phyloP scores from a whole-genome alignment of 2,113 vertebrate species.

The Mastomys coucha region DNA sequence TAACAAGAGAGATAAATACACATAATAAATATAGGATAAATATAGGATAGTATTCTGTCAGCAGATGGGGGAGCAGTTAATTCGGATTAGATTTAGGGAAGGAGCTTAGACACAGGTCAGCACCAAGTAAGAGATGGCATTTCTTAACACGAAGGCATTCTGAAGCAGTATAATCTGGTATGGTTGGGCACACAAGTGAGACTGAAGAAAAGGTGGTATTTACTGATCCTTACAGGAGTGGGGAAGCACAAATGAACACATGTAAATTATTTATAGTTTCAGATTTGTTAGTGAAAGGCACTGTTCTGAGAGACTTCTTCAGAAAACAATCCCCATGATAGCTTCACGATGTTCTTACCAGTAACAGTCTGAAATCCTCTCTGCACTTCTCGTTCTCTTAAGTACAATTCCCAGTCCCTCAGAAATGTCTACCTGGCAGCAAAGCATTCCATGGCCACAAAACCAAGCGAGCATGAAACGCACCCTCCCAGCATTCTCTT shows the following conservation, averaged over 20 bases:
- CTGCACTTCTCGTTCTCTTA: slow-evolving; percentile 48
- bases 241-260: not conserved
- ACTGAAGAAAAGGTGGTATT: not conserved
- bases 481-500: not conserved
- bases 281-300: slow-evolving; percentile 58
- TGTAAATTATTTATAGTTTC: slow-evolving; percentile 43
- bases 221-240: not conserved
- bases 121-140: not conserved
- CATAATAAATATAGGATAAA: too few species aligned
- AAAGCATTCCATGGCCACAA: slow-evolving; percentile 1
- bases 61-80: slow-evolving; percentile 66
- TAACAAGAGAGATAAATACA: slow-evolving; percentile 51
- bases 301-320: not conserved
- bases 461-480: slow-evolving; percentile 12
- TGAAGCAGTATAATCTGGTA: slow-evolving; percentile 17
- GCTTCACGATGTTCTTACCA: slow-evolving; percentile 10
- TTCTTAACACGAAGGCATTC: slow-evolving; percentile 13
- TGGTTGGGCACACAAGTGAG: not conserved
- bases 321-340: slow-evolving; percentile 12
- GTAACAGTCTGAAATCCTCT: slow-evolving; percentile 35
- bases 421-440: not conserved
- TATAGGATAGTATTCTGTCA: slow-evolving; percentile 38
- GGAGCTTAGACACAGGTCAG: slow-evolving; percentile 30
- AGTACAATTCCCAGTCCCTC: not conserved
- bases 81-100: slow-evolving; percentile 54